Evolutionary conservation across 2,888 invertebrate genomes (phyloP), one percentile per base, ranked within the genome.

Genomic region (Pristionchus japonicus): DNA sequence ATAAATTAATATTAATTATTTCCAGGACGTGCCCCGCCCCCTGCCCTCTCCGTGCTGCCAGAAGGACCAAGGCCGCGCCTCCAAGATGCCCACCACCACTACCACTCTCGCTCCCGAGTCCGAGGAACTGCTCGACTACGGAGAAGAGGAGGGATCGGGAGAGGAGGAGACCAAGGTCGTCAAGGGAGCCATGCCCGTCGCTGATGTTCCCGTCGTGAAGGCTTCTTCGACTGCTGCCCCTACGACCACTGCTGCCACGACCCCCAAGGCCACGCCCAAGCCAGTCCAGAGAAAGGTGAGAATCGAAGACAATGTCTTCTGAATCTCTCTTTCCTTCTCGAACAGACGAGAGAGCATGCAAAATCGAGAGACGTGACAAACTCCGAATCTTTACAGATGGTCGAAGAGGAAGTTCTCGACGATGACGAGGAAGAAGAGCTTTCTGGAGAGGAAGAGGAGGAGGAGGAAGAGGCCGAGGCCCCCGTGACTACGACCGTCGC

Each of bases 1-100:
- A 43, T 43, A 43, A 43, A 43, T 43, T 4, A 61, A n/a, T 34
- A 90, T 67, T n/a, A 4, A 57, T 4, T 27, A 31, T 31, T 64
- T 15, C 34, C 70, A 74, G 77, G 89, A 88, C 80, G 86, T 80
- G 27, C 89, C 90, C 86, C 89, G 90, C 34, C 93, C 92, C 67
- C 85, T 89, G 13, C 90, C 91, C 43, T 90, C 90, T 80, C 61
- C 91, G 3, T 94, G 93, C 89, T 94, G 93, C 88, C 34, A 88
- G 9, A 88, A 89, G 85, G 83, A 88, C 27, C 83, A 64, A 20
- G 83, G 83, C 37, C 34, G 57, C 20, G 87, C 80, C 34, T 61
- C 74, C n/a, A 84, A 64, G 67, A 20, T 77, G 37, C 47, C 89
- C 70, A 57, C 70, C 6, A 64, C 64, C 13, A 74, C 84, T 37